phyloP scores from a whole-genome alignment of 1,140 invertebrate species.

The Euura saliciscinereae region DNA sequence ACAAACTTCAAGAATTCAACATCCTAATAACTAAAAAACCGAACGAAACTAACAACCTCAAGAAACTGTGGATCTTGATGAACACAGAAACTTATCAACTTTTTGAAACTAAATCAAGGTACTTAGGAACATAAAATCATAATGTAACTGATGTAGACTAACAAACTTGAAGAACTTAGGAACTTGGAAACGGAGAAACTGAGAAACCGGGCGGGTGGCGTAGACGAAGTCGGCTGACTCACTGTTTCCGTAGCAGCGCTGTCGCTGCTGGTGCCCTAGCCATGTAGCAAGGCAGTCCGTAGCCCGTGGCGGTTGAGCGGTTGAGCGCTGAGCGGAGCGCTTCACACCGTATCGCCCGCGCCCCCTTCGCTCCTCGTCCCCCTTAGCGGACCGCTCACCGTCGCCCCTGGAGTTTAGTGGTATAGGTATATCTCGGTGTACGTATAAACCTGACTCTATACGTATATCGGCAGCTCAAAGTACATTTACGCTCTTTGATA shows the following conservation, averaged over 20 bases:
- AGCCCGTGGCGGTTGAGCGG: too few species aligned
- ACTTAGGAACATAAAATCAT: too few species aligned
- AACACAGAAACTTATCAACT: too few species aligned
- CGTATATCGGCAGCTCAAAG: not conserved
- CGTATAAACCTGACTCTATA: not conserved
- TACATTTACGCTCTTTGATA: not conserved
- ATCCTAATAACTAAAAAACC: too few species aligned
- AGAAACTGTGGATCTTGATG: too few species aligned
- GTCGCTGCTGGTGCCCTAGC: not conserved
- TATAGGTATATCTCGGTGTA: not conserved
- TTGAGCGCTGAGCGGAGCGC: not conserved
- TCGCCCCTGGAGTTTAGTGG: not conserved
- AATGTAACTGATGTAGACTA: too few species aligned
- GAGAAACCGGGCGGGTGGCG: not conserved
- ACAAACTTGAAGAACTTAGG: not conserved
- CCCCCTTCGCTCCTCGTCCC: not conserved
- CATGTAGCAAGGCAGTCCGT: too few species aligned
- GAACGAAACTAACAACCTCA: too few species aligned
- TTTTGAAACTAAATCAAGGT: too few species aligned
- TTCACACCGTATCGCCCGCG: not conserved
- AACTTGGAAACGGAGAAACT: not conserved
- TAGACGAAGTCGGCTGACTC: constrained; percentile 2
- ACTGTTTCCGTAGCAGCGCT: not conserved
- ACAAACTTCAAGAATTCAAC: too few species aligned
- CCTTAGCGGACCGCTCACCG: not conserved